Evolutionary conservation across 2,888 invertebrate genomes (phyloP).

Genomic region (Eupithecia tripunctaria): DNA sequence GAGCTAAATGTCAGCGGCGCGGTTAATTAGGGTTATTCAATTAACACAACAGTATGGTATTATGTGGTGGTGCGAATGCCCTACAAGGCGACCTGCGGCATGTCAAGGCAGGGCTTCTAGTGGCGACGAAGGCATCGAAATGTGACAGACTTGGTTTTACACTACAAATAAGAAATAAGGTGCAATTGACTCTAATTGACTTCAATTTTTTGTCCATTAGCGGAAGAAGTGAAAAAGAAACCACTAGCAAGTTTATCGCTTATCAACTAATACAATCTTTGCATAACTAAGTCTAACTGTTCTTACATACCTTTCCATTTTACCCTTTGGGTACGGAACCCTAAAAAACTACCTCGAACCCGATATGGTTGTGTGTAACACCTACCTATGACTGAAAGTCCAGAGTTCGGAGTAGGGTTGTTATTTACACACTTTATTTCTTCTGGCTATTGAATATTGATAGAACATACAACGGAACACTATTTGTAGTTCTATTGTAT

Average conservation of each 20-base stretch:
- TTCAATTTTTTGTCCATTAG: too few species aligned
- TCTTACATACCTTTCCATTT: too few species aligned
- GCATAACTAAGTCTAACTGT: too few species aligned
- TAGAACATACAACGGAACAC: not conserved
- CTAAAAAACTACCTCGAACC: too few species aligned
- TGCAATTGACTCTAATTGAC: too few species aligned
- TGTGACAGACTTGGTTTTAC: constrained; percentile 23
- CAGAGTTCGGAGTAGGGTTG: not conserved
- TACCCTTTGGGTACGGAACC: too few species aligned
- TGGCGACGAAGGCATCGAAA: constrained; percentile 37
- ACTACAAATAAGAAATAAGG: too few species aligned
- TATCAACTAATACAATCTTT: too few species aligned
- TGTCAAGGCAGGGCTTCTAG: constrained; percentile 48
- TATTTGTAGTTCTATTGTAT: not conserved
- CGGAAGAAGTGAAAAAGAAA: too few species aligned
- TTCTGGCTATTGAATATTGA: not conserved
- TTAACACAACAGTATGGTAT: constrained; percentile 31
- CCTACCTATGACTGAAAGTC: not conserved
- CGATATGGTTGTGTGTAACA: not conserved
- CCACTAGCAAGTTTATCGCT: too few species aligned
- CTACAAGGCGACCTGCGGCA: constrained; percentile 34
- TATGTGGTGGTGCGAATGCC: constrained; percentile 35
- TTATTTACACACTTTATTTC: not conserved
- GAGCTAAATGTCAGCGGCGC: constrained; percentile 27
- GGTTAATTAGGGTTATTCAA: constrained; percentile 44